phyloP scores from a whole-genome alignment of 2,888 invertebrate genomes.

The Bombyx huttoni region DNA sequence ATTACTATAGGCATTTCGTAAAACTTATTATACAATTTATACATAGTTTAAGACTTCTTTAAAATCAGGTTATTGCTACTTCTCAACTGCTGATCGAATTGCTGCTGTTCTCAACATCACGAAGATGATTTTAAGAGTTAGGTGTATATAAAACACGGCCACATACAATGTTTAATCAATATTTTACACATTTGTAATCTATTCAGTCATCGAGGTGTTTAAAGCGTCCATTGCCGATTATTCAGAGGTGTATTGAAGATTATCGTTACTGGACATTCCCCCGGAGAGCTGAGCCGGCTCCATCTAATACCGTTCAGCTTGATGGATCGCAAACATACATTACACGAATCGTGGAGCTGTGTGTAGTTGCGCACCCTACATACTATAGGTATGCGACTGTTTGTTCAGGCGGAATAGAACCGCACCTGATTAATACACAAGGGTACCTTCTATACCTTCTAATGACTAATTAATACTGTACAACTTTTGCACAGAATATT shows the following conservation, averaged over 20 bases:
- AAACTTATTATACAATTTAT: too few species aligned
- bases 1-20: too few species aligned
- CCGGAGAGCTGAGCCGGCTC: neutral
- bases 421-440: neutral
- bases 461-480: neutral
- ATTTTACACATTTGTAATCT: neutral
- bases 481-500: neutral
- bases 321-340: neutral
- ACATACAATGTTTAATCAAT: neutral
- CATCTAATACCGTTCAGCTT: neutral
- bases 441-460: neutral
- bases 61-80: too few species aligned
- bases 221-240: neutral
- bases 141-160: too few species aligned
- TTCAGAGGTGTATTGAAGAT: neutral
- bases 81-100: too few species aligned
- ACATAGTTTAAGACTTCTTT: too few species aligned
- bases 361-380: neutral
- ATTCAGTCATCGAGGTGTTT: neutral
- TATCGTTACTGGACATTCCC: neutral
- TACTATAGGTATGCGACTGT: neutral
- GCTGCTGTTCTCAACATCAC: too few species aligned
- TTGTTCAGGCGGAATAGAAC: neutral
- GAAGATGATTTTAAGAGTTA: too few species aligned
- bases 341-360: neutral